Evolutionary conservation across 2,113 vertebrate species (phyloP).

Genomic region (Cyphomyrus plagiostoma): DNA sequence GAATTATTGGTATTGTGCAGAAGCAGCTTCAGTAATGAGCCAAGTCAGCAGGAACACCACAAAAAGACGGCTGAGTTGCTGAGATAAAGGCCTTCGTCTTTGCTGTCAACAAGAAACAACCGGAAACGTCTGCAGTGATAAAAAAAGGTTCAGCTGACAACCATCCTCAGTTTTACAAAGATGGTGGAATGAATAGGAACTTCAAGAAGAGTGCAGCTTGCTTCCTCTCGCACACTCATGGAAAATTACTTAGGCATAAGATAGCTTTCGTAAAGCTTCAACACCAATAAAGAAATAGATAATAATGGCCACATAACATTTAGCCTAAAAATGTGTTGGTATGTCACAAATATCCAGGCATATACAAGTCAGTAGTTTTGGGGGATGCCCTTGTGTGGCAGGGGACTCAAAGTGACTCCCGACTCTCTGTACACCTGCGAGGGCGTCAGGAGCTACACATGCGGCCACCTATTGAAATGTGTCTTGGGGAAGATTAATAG

Average conservation of each 20-base stretch:
- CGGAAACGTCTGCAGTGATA: neutral
- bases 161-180: neutral
- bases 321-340: neutral
- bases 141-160: neutral
- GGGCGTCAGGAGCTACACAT: constrained; percentile 59
- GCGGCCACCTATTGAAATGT: constrained; percentile 82
- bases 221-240: neutral
- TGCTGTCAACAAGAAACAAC: neutral
- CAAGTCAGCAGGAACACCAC: neutral
- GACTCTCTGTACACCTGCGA: constrained; percentile 52
- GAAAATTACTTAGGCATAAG: neutral
- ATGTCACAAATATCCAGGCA: neutral
- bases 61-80: neutral
- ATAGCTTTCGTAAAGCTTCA: neutral
- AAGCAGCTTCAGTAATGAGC: neutral
- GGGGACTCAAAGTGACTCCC: neutral
- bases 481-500: constrained; percentile 83
- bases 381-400: neutral
- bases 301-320: neutral
- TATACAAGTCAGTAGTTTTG: neutral
- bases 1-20: neutral
- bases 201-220: neutral
- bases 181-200: neutral
- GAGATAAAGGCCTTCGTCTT: constrained; percentile 8
- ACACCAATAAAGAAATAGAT: neutral